phyloP scores from a whole-genome alignment of 2,888 invertebrate species.

The Ichneumoninae sp. region DNA sequence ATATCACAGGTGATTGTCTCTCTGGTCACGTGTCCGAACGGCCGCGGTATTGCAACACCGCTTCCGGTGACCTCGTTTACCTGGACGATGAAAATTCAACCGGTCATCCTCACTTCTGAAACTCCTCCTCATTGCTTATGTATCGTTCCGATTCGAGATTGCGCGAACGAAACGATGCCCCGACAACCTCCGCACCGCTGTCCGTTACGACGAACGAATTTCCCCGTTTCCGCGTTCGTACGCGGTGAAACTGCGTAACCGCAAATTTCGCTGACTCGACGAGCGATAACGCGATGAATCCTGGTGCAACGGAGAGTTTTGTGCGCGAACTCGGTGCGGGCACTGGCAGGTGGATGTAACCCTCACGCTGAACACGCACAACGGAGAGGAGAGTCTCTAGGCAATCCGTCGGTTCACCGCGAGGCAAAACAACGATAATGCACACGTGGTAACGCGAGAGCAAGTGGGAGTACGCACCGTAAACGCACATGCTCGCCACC shows the following conservation, averaged over 20 bases:
- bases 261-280: slow-evolving; percentile 38
- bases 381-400: slow-evolving; percentile 21
- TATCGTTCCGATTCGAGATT: slow-evolving; percentile 62
- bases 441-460: slow-evolving; percentile 8
- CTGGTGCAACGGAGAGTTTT: slow-evolving; percentile 16
- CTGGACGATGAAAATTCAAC: slow-evolving; percentile 35
- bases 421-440: slow-evolving; percentile 40
- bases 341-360: slow-evolving; percentile 58
- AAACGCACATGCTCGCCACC: slow-evolving; percentile 75
- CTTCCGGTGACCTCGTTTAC: slow-evolving; percentile 63
- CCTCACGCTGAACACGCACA: slow-evolving; percentile 39
- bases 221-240: slow-evolving; percentile 58
- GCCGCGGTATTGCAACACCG: slow-evolving; percentile 26
- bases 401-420: slow-evolving; percentile 45
- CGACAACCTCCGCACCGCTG: neutral
- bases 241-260: slow-evolving; percentile 57
- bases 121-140: slow-evolving; percentile 63
- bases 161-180: slow-evolving; percentile 30
- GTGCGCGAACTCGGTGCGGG: neutral
- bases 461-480: slow-evolving; percentile 65
- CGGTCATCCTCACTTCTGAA: slow-evolving; percentile 18
- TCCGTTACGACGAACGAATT: slow-evolving; percentile 39
- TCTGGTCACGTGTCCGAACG: slow-evolving; percentile 44
- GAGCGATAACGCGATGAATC: slow-evolving; percentile 62
- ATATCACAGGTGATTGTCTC: slow-evolving; percentile 36